Percentiles rank a stretch among this genome's conserved stretches.
Evolutionary conservation across 2,888 invertebrate genomes (phyloP).

Genomic region (Acrobasis consociella): DNA sequence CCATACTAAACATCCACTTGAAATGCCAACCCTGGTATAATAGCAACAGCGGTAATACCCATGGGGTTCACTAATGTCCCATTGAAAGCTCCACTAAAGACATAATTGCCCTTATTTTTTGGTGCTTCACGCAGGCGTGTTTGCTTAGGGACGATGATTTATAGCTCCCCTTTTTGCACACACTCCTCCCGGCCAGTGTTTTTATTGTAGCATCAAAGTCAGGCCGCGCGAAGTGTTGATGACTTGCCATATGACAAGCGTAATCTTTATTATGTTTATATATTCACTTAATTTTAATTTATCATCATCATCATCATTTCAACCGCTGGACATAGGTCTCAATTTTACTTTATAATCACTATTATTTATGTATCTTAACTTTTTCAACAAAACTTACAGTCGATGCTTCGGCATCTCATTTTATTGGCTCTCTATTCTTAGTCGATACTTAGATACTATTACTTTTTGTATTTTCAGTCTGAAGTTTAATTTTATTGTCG

Average conservation of each 20-base stretch:
- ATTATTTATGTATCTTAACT: no score
- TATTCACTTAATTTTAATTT: no score
- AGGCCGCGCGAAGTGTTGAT: constrained; percentile 4
- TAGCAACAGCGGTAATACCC: constrained; percentile 47
- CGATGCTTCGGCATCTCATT: no score
- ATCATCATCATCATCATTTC: no score
- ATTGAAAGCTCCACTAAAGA: constrained; percentile 50
- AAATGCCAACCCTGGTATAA: constrained; percentile 39
- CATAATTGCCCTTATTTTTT: constrained; percentile 51
- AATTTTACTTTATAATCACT: no score
- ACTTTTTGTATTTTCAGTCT: no score
- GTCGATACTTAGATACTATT: no score
- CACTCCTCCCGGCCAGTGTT: constrained; percentile 32
- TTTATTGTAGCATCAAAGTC: constrained; percentile 10
- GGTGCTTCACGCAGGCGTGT: constrained; percentile 34
- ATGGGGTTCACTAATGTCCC: constrained; percentile 52
- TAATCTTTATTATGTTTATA: neutral
- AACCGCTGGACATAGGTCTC: no score
- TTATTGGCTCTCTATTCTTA: no score
- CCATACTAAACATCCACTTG: constrained; percentile 40
- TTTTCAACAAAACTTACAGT: no score
- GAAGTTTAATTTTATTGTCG: no score
- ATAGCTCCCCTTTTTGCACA: constrained; percentile 35
- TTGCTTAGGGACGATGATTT: constrained; percentile 43
- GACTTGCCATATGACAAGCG: constrained; percentile 15